These are phyloP conservation scores for Orthonevra nobilis DNA, from an alignment of 2,888 invertebrate species.

Conservation along the genomic window DNA sequence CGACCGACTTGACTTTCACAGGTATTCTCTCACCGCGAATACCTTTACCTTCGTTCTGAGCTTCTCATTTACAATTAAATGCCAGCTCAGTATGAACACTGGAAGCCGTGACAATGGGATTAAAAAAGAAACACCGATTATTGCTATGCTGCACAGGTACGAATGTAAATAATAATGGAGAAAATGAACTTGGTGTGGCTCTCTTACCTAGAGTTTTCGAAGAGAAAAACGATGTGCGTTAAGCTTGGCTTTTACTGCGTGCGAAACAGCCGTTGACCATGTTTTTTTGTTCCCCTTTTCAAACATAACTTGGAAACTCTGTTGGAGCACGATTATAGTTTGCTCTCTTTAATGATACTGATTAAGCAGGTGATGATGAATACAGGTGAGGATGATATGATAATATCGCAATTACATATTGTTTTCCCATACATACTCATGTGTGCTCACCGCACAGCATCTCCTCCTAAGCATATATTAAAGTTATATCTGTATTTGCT, in stretches of 20 bases:
- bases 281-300: slow-evolving; percentile 3
- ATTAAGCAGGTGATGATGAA: slow-evolving; percentile 62
- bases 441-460: background rate
- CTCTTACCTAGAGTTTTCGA: slow-evolving; percentile 36
- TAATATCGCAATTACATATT: too few relatives aligned
- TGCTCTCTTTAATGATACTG: slow-evolving; percentile 58
- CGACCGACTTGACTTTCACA: slow-evolving; percentile 51
- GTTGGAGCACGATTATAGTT: slow-evolving; percentile 5
- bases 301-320: slow-evolving; percentile 42
- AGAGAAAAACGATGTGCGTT: slow-evolving; percentile 22
- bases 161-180: slow-evolving; percentile 15
- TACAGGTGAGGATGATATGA: too few relatives aligned
- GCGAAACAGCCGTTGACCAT: background rate
- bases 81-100: slow-evolving; percentile 66
- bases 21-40: slow-evolving; percentile 62
- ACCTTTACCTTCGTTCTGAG: slow-evolving; percentile 65
- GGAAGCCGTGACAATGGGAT: slow-evolving; percentile 68
- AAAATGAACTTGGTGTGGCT: slow-evolving; percentile 44
- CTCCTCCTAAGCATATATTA: too few relatives aligned
- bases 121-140: slow-evolving; percentile 61
- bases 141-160: slow-evolving; percentile 59
- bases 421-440: background rate
- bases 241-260: background rate
- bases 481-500: too few relatives aligned
- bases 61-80: slow-evolving; percentile 70